A percentile compares a stretch with the other conserved stretches of the same genome.
Evolutionary conservation across 2,113 vertebrate genomes (phyloP).

Genomic region (Suncus etruscus): DNA sequence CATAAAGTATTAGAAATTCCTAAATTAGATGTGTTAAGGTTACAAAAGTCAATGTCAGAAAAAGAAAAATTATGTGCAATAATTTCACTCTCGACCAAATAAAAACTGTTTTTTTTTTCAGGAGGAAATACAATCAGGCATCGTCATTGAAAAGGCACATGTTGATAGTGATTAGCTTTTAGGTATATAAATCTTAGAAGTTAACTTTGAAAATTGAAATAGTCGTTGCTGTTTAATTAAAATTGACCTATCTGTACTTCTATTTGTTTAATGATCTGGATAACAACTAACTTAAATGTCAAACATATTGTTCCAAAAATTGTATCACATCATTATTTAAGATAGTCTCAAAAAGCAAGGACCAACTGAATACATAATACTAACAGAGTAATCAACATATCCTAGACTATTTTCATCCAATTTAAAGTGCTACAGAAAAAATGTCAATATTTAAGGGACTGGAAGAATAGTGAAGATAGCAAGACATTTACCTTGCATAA

Average conservation of each 20-base stretch:
- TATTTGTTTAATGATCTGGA: too few species aligned
- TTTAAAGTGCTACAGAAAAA: constrained; percentile 20
- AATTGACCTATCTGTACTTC: background rate
- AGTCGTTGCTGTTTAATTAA: background rate
- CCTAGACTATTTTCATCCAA: background rate
- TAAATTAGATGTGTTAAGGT: background rate
- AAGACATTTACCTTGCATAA: too few species aligned
- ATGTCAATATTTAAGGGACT: background rate
- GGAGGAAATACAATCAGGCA: background rate
- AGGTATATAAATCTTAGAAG: background rate
- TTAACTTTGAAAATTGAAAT: background rate
- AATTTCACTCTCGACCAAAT: background rate
- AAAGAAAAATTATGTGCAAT: background rate
- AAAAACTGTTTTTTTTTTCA: background rate
- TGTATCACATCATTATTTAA: background rate
- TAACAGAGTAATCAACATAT: background rate
- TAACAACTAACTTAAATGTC: too few species aligned
- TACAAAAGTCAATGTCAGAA: background rate
- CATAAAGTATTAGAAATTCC: background rate
- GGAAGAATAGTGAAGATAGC: too few species aligned
- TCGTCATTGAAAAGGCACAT: constrained; percentile 6
- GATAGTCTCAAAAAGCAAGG: constrained; percentile 1
- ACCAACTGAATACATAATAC: background rate
- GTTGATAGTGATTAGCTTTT: background rate
- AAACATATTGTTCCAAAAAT: background rate